phyloP scores from a whole-genome alignment of 2,113 vertebrate species.

The Erpornis zantholeuca region DNA sequence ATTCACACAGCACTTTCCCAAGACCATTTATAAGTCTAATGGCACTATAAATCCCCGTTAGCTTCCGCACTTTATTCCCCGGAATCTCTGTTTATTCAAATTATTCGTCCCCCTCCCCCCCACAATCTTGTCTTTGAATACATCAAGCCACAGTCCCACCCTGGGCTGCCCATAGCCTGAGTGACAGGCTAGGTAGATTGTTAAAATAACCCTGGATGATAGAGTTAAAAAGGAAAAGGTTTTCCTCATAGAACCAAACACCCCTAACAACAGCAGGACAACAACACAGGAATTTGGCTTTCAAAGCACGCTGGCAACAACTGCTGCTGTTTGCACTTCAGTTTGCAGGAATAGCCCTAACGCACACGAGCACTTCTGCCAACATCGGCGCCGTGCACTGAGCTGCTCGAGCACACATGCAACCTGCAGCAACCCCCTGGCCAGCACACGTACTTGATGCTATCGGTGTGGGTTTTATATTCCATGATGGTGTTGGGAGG shows the following conservation, averaged over 20 bases:
- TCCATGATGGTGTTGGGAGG: slow-evolving; percentile 88
- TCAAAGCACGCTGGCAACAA: not conserved
- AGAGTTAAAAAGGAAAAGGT: not conserved
- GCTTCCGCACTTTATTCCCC: slow-evolving; percentile 50
- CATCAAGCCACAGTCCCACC: not conserved
- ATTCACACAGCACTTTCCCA: slow-evolving; percentile 65
- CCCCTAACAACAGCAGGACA: not conserved
- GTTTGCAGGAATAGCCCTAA: not conserved
- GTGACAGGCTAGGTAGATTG: not conserved
- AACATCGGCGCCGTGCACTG: not conserved
- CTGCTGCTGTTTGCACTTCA: not conserved
- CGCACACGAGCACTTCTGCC: not conserved
- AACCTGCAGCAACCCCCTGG: not conserved
- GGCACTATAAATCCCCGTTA: slow-evolving; percentile 65
- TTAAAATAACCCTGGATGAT: not conserved
- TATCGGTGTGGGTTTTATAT: slow-evolving; percentile 86
- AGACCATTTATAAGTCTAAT: slow-evolving; percentile 68
- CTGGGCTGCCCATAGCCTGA: not conserved
- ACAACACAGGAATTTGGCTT: slow-evolving; percentile 10
- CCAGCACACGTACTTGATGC: slow-evolving; percentile 81
- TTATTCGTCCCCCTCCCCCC: not conserved
- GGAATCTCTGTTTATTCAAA: slow-evolving; percentile 49
- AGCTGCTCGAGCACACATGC: not conserved
- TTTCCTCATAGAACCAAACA: not conserved
- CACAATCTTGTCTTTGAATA: not conserved